A percentile compares a stretch with the other conserved stretches of the same genome.
Evolutionary conservation across 2,113 vertebrate species (phyloP).

Genomic region (Piprites chloris): DNA sequence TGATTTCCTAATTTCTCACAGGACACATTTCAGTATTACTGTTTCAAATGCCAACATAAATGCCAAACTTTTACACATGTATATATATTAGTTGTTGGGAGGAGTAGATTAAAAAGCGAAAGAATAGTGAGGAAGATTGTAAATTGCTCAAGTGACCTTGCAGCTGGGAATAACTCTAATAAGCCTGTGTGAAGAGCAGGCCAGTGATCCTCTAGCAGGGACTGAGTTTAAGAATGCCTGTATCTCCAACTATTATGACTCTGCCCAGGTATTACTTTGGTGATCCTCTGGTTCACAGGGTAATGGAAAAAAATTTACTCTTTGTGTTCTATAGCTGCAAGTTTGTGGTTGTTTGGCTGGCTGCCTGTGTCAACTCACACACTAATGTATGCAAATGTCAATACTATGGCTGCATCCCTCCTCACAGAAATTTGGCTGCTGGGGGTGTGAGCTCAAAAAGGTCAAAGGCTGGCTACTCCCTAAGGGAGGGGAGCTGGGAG

Average conservation of each 20-base stretch:
- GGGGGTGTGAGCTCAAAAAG: not conserved
- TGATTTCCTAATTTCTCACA: not conserved
- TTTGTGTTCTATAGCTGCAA: not conserved
- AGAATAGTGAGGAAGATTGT: not conserved
- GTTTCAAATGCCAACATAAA: not conserved
- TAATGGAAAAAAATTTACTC: not conserved
- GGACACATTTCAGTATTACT: not conserved
- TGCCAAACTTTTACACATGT: not conserved
- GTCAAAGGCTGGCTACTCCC: not conserved
- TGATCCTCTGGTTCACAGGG: fast-evolving
- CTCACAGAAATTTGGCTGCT: not conserved
- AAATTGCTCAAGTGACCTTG: not conserved
- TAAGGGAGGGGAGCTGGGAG: not conserved
- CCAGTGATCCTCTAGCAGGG: not conserved
- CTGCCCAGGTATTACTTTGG: not conserved
- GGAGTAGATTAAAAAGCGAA: not conserved
- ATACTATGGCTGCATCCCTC: not conserved
- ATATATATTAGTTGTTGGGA: not conserved
- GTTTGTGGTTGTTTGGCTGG: not conserved
- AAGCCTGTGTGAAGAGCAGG: not conserved
- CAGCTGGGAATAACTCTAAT: not conserved
- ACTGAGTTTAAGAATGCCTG: not conserved
- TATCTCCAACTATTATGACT: not conserved
- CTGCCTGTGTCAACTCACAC: not conserved
- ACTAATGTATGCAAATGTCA: not conserved